A percentile compares a stretch with the other conserved stretches of the same genome.
These are phyloP conservation scores for Bathynomus jamesi DNA, from an alignment of 1,140 invertebrate species.

Conservation along the genomic window DNA sequence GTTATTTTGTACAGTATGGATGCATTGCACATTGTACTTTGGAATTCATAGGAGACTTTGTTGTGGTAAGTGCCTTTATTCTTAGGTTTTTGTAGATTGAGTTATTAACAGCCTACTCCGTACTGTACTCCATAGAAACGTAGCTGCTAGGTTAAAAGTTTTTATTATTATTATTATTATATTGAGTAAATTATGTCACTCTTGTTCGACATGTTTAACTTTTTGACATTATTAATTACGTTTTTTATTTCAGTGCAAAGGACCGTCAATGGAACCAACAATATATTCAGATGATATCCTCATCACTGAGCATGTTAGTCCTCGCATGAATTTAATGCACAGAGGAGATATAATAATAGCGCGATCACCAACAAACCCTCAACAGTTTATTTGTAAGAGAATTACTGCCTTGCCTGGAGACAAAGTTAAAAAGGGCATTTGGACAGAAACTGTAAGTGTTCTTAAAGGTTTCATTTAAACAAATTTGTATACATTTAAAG, in stretches of 20 bases:
- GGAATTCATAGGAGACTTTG: constrained; percentile 43
- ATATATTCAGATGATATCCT: constrained; percentile 69
- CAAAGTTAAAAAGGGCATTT: constrained; percentile 46
- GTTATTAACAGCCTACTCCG: background rate
- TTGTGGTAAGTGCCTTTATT: constrained; percentile 38
- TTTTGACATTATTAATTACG: no score
- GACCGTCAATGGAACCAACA: constrained; percentile 83
- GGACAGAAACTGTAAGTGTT: constrained; percentile 31
- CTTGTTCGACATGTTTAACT: no score
- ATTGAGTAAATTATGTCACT: no score
- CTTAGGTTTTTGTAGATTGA: no score
- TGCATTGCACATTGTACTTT: constrained; percentile 42
- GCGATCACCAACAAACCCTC: constrained; percentile 67
- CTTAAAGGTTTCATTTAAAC: no score
- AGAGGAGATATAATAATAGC: constrained; percentile 76
- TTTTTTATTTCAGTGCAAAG: constrained; percentile 42
- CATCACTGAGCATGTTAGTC: constrained; percentile 67
- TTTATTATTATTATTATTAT: no score
- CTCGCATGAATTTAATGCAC: constrained; percentile 52
- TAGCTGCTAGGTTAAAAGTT: no score
- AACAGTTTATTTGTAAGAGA: constrained; percentile 75
- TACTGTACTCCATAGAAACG: no score
- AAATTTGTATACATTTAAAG: no score
- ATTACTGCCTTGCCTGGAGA: constrained; percentile 68
- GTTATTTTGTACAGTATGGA: constrained; percentile 38